Conservation (phyloP, 1,140 invertebrate genomes). For the Aphelinus certus region DNA sequence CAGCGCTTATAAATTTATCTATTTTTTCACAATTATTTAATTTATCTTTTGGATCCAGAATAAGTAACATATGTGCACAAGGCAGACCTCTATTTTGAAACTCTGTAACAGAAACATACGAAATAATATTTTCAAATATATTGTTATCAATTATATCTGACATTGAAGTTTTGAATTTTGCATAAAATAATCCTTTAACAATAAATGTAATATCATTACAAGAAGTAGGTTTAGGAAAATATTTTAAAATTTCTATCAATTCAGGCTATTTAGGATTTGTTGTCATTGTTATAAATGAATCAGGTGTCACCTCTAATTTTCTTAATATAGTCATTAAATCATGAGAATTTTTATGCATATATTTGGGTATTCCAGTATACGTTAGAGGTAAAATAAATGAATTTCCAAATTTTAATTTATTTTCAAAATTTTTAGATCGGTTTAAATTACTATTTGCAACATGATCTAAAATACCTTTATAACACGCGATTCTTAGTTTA, state of each 20-base stretch:
- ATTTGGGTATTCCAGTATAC: no score
- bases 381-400: no score
- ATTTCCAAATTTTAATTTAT: no score
- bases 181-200: background rate
- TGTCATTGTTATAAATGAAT: no score
- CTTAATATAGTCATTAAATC: background rate
- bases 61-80: no score
- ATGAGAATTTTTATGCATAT: background rate
- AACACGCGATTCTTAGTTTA: constrained; percentile 20
- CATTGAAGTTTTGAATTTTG: background rate
- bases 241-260: no score
- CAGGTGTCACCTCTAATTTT: background rate
- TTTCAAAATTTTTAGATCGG: no score
- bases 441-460: no score
- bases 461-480: constrained; percentile 22
- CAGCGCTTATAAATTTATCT: no score
- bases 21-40: no score
- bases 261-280: no score
- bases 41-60: no score
- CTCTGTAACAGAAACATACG: constrained; percentile 5
- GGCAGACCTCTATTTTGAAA: background rate
- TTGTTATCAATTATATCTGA: constrained; percentile 15
- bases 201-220: background rate
- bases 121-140: constrained; percentile 28
- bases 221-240: background rate